phyloP scores from a whole-genome alignment of 2,888 invertebrate species.

The Deilephila elpenor region DNA sequence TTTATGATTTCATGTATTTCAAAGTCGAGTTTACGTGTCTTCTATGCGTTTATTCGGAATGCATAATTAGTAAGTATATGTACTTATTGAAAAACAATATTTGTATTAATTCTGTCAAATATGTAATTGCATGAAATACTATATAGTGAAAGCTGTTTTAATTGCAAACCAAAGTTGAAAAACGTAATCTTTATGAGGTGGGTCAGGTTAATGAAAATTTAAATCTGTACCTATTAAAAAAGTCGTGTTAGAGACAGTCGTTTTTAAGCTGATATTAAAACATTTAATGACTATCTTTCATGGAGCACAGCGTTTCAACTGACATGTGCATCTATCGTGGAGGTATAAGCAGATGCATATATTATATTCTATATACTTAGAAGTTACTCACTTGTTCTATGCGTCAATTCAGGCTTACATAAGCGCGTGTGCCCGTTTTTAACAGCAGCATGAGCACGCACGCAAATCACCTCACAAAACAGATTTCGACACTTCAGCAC shows the following conservation, averaged over 20 bases:
- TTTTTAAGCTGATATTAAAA: neutral
- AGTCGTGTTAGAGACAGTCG: neutral
- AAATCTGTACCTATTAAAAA: neutral
- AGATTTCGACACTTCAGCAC: slow-evolving; percentile 81
- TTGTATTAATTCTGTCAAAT: neutral
- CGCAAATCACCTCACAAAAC: slow-evolving; percentile 73
- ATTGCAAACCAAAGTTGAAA: neutral
- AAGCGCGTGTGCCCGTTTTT: slow-evolving; percentile 76
- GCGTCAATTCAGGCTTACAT: slow-evolving; percentile 74
- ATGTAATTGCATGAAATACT: neutral
- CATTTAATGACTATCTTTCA: no score
- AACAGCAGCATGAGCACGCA: slow-evolving; percentile 69
- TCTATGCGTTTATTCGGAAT: no score
- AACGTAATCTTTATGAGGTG: neutral
- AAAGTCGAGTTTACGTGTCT: no score
- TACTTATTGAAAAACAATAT: no score
- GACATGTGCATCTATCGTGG: neutral
- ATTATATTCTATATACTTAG: neutral
- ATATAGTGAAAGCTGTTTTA: neutral
- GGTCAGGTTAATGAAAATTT: neutral
- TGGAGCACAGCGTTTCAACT: neutral
- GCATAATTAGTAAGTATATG: no score
- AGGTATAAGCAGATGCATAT: neutral
- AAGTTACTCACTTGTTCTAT: slow-evolving; percentile 70
- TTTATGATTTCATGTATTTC: no score